Evolutionary conservation across 2,888 invertebrate genomes (phyloP).

Genomic region (Merodon equestris): DNA sequence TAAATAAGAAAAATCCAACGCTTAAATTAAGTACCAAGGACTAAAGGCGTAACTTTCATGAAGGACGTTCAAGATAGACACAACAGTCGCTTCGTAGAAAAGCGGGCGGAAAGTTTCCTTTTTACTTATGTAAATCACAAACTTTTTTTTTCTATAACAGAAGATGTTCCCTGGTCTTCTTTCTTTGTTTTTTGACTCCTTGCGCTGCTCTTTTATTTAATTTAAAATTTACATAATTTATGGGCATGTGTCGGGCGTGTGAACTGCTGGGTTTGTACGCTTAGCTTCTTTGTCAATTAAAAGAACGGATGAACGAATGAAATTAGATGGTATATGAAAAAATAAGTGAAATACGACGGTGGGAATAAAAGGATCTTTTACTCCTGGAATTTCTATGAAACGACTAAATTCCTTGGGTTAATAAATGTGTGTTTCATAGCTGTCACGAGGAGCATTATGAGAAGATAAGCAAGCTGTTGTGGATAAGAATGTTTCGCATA

Average conservation of each 20-base stretch:
- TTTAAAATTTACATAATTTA: constrained; percentile 57
- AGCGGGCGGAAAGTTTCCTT: not conserved
- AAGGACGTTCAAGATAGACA: not conserved
- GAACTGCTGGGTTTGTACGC: not conserved
- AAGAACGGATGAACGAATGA: too few relatives aligned
- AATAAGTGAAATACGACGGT: too few relatives aligned
- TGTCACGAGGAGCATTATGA: too few relatives aligned
- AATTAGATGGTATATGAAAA: constrained; percentile 16
- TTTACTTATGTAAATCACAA: constrained; percentile 40
- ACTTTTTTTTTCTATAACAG: too few relatives aligned
- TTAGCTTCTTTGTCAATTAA: constrained; percentile 51
- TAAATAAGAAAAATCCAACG: constrained; percentile 22
- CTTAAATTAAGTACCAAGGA: constrained; percentile 30
- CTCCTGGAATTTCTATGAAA: too few relatives aligned
- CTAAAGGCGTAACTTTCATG: not conserved
- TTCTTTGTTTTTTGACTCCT: constrained; percentile 1
- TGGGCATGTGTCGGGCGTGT: constrained; percentile 10
- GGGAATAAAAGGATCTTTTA: too few relatives aligned
- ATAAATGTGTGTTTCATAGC: too few relatives aligned
- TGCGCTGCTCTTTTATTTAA: constrained; percentile 46
- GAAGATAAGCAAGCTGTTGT: too few relatives aligned
- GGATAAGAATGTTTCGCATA: too few relatives aligned
- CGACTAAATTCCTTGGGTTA: too few relatives aligned
- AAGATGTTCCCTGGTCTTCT: not conserved
- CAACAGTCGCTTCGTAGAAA: not conserved